Evolutionary conservation across 2,888 invertebrate genomes (phyloP).

Genomic region (Iphiclides podalirius): DNA sequence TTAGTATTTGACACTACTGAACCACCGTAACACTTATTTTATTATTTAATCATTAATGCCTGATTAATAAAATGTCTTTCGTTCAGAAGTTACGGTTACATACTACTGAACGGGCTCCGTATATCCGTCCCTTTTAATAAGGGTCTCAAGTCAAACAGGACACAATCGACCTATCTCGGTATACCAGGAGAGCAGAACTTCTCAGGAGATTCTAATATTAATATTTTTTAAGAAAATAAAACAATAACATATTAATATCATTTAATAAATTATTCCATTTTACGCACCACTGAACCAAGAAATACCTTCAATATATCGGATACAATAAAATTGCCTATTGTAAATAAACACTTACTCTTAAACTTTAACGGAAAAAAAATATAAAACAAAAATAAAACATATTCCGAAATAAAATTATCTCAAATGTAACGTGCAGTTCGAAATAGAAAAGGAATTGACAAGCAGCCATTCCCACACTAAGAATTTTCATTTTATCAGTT

Average conservation of each 20-base stretch:
- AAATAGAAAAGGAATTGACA: not conserved
- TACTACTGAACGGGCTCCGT: no score
- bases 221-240: not conserved
- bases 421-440: not conserved
- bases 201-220: no score
- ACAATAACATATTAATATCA: conserved; percentile 8
- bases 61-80: no score
- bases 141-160: no score
- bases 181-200: no score
- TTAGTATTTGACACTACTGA: no score
- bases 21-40: no score
- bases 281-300: not conserved
- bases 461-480: not conserved
- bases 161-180: no score
- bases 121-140: no score
- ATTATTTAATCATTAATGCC: no score
- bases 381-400: not conserved
- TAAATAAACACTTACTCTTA: conserved; percentile 17
- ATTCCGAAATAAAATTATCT: not conserved
- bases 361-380: conserved; percentile 1
- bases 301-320: conserved; percentile 5
- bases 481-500: not conserved
- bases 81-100: no score
- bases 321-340: conserved; percentile 4
- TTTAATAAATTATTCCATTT: conserved; percentile 19